These are phyloP conservation scores for Ptychoptera contaminata DNA, from an alignment of 2,888 invertebrate genomes.

Conservation along the genomic window DNA sequence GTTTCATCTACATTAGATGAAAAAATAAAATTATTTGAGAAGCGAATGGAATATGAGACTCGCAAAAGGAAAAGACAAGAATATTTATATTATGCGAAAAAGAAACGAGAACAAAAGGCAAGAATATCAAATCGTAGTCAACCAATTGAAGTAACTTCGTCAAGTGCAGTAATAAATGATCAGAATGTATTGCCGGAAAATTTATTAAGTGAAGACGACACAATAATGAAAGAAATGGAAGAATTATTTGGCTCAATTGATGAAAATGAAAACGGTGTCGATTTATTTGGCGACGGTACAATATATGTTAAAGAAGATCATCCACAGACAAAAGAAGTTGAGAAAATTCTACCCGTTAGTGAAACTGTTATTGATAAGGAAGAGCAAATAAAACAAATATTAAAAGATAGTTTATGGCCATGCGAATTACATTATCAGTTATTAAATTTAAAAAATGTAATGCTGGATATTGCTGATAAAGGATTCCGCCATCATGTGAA, in stretches of 20 bases:
- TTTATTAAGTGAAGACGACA: slow-evolving; percentile 14
- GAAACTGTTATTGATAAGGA: neutral
- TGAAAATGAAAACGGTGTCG: slow-evolving; percentile 18
- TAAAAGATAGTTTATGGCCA: slow-evolving; percentile 23
- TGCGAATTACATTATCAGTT: slow-evolving; percentile 23
- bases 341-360: neutral
- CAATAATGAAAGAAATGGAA: slow-evolving; percentile 19
- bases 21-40: neutral
- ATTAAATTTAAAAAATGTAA: slow-evolving; percentile 16
- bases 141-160: too few relatives aligned
- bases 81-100: neutral
- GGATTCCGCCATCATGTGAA: slow-evolving; percentile 22
- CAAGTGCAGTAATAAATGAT: too few relatives aligned
- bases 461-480: slow-evolving; percentile 19
- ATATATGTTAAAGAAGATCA: neutral
- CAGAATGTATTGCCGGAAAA: neutral
- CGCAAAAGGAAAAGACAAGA: neutral
- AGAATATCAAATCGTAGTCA: neutral
- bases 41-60: neutral
- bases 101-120: neutral
- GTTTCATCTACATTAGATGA: neutral
- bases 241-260: slow-evolving; percentile 16
- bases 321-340: neutral
- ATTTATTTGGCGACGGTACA: slow-evolving; percentile 22
- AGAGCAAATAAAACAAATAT: slow-evolving; percentile 9